Percentiles rank a stretch among this genome's conserved stretches.
Evolutionary conservation across 2,797 vertebrate species (phyloP).

Genomic region (Netta rufina): DNA sequence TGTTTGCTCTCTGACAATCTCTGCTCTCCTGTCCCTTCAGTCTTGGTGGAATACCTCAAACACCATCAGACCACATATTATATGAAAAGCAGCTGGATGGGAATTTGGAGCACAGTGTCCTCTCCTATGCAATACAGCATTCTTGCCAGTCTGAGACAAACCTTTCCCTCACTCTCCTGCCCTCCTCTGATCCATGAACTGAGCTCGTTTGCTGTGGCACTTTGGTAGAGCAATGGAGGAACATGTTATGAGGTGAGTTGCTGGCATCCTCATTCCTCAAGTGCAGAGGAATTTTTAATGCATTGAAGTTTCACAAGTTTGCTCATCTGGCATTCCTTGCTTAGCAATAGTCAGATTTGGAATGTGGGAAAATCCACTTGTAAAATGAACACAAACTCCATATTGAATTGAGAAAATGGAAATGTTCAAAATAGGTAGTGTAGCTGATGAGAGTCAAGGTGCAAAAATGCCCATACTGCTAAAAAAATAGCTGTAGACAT

Average conservation of each 20-base stretch:
- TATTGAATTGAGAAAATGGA: not conserved
- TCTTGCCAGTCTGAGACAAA: not conserved
- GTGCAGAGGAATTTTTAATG: not conserved
- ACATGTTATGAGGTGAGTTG: not conserved
- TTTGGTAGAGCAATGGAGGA: not conserved
- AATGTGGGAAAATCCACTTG: not conserved
- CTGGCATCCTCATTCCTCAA: not conserved
- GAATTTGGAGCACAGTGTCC: not conserved
- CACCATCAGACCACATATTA: fast-evolving
- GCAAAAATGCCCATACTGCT: not conserved
- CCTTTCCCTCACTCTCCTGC: not conserved
- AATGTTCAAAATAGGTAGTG: not conserved
- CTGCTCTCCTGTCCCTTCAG: not conserved
- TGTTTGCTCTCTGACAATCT: not conserved
- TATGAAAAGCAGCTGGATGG: not conserved
- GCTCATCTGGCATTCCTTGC: not conserved
- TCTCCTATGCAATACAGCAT: not conserved
- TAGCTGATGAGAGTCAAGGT: not conserved
- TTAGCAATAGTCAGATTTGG: not conserved
- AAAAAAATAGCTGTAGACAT: too few relatives aligned
- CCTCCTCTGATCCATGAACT: not conserved
- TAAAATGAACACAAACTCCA: not conserved
- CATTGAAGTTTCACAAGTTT: not conserved
- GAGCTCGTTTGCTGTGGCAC: not conserved
- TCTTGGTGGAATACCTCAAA: not conserved